Percentiles rank a stretch among this genome's conserved stretches.
phyloP scores from a whole-genome alignment of 1,140 invertebrate genomes.

The Drosophila novamexicana region DNA sequence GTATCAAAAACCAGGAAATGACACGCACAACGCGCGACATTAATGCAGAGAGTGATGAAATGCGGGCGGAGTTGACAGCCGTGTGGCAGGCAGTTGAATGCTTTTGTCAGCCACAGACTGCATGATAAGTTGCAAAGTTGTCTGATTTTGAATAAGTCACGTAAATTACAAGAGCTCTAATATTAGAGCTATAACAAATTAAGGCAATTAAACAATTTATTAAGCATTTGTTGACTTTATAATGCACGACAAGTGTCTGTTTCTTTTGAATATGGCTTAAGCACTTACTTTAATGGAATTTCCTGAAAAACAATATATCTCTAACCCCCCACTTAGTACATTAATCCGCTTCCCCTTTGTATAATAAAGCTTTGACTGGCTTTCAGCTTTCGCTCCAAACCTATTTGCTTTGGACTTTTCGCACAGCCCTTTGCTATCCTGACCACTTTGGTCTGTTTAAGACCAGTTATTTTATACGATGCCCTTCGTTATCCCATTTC shows the following conservation, averaged over 20 bases:
- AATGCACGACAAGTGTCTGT: neutral
- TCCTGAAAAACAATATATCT: neutral
- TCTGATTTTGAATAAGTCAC: constrained; percentile 19
- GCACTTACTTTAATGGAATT: neutral
- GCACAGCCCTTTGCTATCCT: neutral
- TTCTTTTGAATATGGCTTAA: neutral
- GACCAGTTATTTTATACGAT: constrained; percentile 35
- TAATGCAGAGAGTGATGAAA: constrained; percentile 31
- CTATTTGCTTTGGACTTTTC: neutral
- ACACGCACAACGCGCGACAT: constrained; percentile 55
- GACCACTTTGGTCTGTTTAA: neutral
- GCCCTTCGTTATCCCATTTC: constrained; percentile 12
- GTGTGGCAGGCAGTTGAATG: constrained; percentile 49
- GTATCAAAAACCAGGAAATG: constrained; percentile 64
- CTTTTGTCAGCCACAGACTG: constrained; percentile 43
- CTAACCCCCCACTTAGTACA: neutral
- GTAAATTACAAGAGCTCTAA: constrained; percentile 6
- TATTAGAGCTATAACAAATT: neutral
- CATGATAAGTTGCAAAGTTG: constrained; percentile 9
- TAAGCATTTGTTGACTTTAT: constrained; percentile 5
- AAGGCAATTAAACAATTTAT: neutral
- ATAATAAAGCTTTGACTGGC: neutral
- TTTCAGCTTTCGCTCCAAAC: neutral
- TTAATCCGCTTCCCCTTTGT: neutral
- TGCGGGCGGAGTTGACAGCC: neutral